A percentile compares a stretch with the other conserved stretches of the same genome.
phyloP scores from a whole-genome alignment of 1,140 invertebrate species.

The Cyclina sinensis region DNA sequence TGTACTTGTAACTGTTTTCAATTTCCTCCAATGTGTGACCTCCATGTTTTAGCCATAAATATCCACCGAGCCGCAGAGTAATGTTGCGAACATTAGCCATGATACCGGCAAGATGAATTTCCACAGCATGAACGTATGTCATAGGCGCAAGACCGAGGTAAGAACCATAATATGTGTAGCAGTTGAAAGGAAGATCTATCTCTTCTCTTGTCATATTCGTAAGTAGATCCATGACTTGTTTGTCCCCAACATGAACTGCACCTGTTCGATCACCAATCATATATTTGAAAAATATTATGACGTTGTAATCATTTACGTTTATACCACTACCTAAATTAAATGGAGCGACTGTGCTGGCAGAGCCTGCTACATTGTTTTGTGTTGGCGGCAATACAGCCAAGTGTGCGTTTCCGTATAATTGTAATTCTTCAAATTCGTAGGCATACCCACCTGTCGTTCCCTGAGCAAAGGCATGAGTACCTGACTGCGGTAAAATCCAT shows the following conservation, averaged over 20 bases:
- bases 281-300: constrained; percentile 80
- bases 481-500: constrained; percentile 81
- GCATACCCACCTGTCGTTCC: constrained; percentile 41
- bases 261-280: constrained; percentile 82
- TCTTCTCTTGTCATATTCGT: constrained; percentile 70
- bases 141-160: constrained; percentile 78
- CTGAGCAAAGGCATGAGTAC: constrained; percentile 74
- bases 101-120: constrained; percentile 79
- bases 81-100: constrained; percentile 78
- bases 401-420: constrained; percentile 81
- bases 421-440: constrained; percentile 80
- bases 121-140: constrained; percentile 81
- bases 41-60: constrained; percentile 80
- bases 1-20: constrained; percentile 74
- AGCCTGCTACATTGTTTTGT: constrained; percentile 36
- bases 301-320: constrained; percentile 69
- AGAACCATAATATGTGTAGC: constrained; percentile 74
- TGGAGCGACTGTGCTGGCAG: neutral
- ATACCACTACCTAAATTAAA: constrained; percentile 45
- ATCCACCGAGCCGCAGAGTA: constrained; percentile 80
- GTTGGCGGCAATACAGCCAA: constrained; percentile 74
- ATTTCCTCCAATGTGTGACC: constrained; percentile 72
- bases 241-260: constrained; percentile 74
- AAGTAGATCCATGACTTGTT: constrained; percentile 76
- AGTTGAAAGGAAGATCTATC: constrained; percentile 81